Evolutionary conservation across 2,113 vertebrate species (phyloP), one percentile per base, ranked within the genome.

Genomic region (Ptilonorhynchus violaceus): DNA sequence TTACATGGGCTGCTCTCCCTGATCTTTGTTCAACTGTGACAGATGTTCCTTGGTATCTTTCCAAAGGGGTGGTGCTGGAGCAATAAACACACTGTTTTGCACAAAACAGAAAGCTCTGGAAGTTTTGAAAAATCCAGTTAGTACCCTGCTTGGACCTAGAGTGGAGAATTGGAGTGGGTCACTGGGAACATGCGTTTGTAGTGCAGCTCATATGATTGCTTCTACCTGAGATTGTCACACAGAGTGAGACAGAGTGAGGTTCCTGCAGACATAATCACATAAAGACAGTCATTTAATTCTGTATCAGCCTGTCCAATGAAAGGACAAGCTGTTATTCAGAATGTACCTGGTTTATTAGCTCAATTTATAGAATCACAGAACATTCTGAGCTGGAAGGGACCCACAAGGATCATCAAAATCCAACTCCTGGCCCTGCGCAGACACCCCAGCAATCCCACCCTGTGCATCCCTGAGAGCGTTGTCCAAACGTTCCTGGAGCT

Each of bases 21-120:
- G 66, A 68, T 88, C 93, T 85, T 49, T 69, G 78, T 30, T 94
- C 81, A 60, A 50, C 74, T 58, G 74, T 79, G 89, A 79, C 93
- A 95, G 56, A 69, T 96, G 92, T 92, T 94, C 68, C 74, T 88
- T 88, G 85, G 87, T 30, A 15, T 49, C 70, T 31, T 89, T 85
- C 81, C 87, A 95, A 7, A 39, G 70, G 42, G 63, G 10, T 67
- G 64, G 27, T 37, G 27, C 42, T 60, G 25, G 44, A 89, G 69
- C 85, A 82, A 31, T 82, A 46, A 93, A 73, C 2, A 2, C 44
- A 37, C n/a, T 76, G 69, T 83, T n/a, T 58, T 80, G 85, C 74
- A 77, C 60, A 82, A 56, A 92, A n/a, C 3, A 41, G 75, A 93
- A 90, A 59, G 72, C 59, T 88, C 52, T 85, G 73, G 85, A 82